Conservation (phyloP, 2,113 vertebrate genomes). For the Ahaetulla prasina region DNA sequence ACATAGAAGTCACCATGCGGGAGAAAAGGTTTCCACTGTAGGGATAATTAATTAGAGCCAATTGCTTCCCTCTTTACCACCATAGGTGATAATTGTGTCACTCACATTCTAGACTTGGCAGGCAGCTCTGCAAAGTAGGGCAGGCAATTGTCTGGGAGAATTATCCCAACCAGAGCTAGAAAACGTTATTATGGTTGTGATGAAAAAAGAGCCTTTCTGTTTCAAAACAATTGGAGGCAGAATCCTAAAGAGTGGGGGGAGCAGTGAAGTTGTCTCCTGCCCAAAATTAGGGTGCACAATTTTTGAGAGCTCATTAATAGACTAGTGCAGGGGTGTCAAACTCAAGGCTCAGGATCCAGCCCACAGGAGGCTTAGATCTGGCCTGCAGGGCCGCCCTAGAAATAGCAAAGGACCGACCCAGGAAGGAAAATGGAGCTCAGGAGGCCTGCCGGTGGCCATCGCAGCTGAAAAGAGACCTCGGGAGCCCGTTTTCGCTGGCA, state of each 20-base stretch:
- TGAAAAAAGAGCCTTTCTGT: not conserved
- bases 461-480: too few relatives aligned
- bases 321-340: not conserved
- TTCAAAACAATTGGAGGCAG: not conserved
- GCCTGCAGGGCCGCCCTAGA: too few relatives aligned
- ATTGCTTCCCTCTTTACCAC: not conserved
- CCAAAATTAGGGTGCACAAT: not conserved
- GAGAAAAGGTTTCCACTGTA: not conserved
- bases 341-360: too few relatives aligned
- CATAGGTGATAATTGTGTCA: not conserved
- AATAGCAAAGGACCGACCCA: too few relatives aligned
- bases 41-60: constrained; percentile 13
- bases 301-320: not conserved
- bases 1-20: not conserved
- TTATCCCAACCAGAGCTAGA: not conserved
- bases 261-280: not conserved
- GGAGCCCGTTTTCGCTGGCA: too few relatives aligned
- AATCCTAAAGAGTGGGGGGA: not conserved
- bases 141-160: too few relatives aligned
- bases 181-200: not conserved
- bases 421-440: too few relatives aligned
- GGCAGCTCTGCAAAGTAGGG: not conserved
- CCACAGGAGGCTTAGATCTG: too few relatives aligned
- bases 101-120: not conserved
- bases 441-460: too few relatives aligned